Conservation (phyloP, 2,113 vertebrate genomes). For the Onychostoma macrolepis region DNA sequence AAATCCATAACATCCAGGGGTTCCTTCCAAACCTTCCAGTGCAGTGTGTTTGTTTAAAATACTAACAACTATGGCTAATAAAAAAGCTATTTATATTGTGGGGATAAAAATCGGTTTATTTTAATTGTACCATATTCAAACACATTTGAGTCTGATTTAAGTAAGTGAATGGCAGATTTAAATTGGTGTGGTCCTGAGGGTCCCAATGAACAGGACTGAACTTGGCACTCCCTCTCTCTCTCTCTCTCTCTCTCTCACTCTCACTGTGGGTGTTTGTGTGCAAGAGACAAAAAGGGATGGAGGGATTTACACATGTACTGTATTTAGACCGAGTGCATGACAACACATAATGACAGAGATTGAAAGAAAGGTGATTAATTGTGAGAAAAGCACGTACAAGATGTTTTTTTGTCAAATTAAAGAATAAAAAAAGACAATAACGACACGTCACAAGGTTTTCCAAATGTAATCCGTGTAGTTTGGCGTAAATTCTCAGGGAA, state of each 20-base stretch:
- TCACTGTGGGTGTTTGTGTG: conserved; percentile 18
- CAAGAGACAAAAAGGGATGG: conserved; percentile 41
- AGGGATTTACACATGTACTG: conserved; percentile 55
- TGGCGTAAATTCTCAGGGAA: not conserved
- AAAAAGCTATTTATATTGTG: not conserved
- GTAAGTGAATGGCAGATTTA: conserved; percentile 41
- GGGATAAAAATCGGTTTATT: not conserved
- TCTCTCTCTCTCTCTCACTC: not conserved
- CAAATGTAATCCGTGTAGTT: not conserved
- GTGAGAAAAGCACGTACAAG: not conserved
- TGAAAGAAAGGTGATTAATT: conserved; percentile 5
- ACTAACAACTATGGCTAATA: not conserved
- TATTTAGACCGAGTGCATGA: conserved; percentile 26
- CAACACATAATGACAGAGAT: conserved; percentile 16
- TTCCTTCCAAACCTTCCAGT: not conserved
- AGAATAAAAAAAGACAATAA: not conserved
- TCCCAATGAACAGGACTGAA: conserved; percentile 49
- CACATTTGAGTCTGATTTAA: not conserved
- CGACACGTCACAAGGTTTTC: not conserved
- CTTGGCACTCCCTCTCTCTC: conserved; percentile 28
- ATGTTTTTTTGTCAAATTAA: not conserved
- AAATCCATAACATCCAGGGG: conserved; percentile 30
- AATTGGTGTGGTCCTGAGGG: conserved; percentile 54
- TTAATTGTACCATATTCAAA: not conserved
- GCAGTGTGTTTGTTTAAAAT: not conserved